These are phyloP conservation scores for Drosophila miranda DNA, from an alignment of 1,140 invertebrate genomes.

Conservation along the genomic window DNA sequence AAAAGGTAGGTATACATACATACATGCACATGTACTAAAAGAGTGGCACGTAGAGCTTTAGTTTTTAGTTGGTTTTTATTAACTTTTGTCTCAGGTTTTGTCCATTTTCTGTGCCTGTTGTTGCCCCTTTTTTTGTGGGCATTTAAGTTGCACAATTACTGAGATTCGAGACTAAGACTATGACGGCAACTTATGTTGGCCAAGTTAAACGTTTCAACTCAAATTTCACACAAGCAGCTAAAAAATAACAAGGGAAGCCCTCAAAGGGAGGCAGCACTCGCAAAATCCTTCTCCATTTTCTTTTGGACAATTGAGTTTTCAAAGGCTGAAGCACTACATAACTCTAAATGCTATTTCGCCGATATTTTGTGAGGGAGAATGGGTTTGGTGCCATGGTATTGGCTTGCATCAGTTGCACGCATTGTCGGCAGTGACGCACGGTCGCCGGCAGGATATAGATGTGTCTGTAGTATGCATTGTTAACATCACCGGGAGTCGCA, in stretches of 20 bases:
- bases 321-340: slow-evolving; percentile 3
- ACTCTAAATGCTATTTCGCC: slow-evolving; percentile 7
- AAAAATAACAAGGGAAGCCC: slow-evolving; percentile 21
- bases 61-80: slow-evolving; percentile 80
- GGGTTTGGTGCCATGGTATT: too few relatives aligned
- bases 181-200: slow-evolving; percentile 12
- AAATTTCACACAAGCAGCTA: slow-evolving; percentile 35
- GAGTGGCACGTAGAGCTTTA: slow-evolving; percentile 73
- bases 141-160: slow-evolving; percentile 75
- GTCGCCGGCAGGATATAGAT: too few relatives aligned
- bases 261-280: slow-evolving; percentile 1
- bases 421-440: too few relatives aligned
- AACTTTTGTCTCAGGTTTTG: slow-evolving; percentile 63
- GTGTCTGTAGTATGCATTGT: not conserved
- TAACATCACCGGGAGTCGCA: slow-evolving; percentile 1
- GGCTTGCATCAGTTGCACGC: too few relatives aligned
- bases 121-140: slow-evolving; percentile 24
- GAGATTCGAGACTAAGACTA: slow-evolving; percentile 69
- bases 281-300: not conserved
- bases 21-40: slow-evolving; percentile 28
- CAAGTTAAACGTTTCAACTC: slow-evolving; percentile 66
- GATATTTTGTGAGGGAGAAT: not conserved
- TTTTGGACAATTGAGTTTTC: slow-evolving; percentile 61
- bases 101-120: not conserved
- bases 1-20: too few relatives aligned